Base-by-base conservation (phyloP, 2,113 vertebrate genomes). In the Naja naja region DNA sequence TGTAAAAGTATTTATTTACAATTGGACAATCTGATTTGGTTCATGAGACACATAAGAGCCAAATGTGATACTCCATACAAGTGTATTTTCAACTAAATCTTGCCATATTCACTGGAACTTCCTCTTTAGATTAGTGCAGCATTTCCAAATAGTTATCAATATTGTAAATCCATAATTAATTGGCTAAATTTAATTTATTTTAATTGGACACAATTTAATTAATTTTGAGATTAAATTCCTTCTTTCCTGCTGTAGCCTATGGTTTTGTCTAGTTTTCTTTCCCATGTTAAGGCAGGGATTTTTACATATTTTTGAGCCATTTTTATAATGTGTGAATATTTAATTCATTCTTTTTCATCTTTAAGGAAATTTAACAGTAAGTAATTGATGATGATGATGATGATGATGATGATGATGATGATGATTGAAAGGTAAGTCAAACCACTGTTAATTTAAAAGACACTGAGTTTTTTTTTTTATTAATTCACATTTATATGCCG, bases 221-320 rank as follows among this genome's bases (percentile, higher is more conserved):
- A 69, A 69, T 69, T 69, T 69, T 34, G 30, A 34, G n/a, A 53
- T 85, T 92, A 53, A 93, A 30, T 58, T 92, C 87, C 53, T 90
- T 54, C 64, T 22, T 39, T 39, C 34, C 7, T 81, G 74, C 18
- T 39, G 34, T 81, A 30, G 52, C 39, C 87, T 85, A 49, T 55
- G 90, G 47, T 94, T 90, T 85, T 94, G 95, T 93, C 55, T 91
- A 94, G 94, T 91, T 95, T 95, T 95, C 47, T 49, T 95, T 94
- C 74, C n/a, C 69, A 69, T 2, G 1, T 81, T 81, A 81, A 81
- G 2, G 16, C 6, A 18, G 34, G 6, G 14, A 1, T 81, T 34
- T 81, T 81, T 43, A 22, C 34, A 81, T 22, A 22, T 81, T 43
- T 81, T 81, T 81, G n/a, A 6, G n/a, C 16, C 5, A 22, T 81